Conservation (phyloP, 2,113 vertebrate species). For the Hippocampus zosterae region DNA sequence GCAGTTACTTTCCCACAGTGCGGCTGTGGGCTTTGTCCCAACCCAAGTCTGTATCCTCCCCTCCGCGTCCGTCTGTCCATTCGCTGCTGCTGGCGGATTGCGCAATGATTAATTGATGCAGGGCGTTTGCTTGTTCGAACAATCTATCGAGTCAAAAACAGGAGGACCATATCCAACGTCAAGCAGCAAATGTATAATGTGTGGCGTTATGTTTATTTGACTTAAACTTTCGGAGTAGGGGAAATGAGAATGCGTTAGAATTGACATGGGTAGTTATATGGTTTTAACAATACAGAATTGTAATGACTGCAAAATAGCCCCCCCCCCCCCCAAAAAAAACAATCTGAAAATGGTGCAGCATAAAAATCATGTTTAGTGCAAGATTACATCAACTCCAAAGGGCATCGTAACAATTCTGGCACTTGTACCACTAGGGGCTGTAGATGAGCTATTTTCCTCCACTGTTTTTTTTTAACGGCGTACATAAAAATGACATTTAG, state of each 20-base stretch:
- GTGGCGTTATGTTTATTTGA: not conserved
- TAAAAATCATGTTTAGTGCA: not conserved
- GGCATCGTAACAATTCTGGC: not conserved
- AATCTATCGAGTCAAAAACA: not conserved
- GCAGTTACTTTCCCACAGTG: slow-evolving; percentile 56
- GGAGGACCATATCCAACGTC: not conserved
- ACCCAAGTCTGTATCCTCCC: slow-evolving; percentile 26
- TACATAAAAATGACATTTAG: not conserved
- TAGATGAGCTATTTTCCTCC: slow-evolving; percentile 1
- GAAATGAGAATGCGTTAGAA: not conserved
- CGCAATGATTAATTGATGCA: slow-evolving; percentile 35
- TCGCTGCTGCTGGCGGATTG: slow-evolving; percentile 35
- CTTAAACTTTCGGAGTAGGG: not conserved
- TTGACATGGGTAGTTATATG: not conserved
- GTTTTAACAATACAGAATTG: not conserved
- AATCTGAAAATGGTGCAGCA: not conserved
- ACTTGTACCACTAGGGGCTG: slow-evolving; percentile 16
- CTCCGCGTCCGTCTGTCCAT: slow-evolving; percentile 27
- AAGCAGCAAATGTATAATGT: not conserved
- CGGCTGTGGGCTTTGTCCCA: slow-evolving; percentile 41
- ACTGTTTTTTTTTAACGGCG: not conserved
- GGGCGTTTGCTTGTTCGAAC: slow-evolving; percentile 33
- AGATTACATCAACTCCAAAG: not conserved
- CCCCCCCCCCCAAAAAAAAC: not conserved
- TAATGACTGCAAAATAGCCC: not conserved